These are phyloP conservation scores for Aspidapion aeneum DNA, from an alignment of 2,888 invertebrate species.

Conservation along the genomic window DNA sequence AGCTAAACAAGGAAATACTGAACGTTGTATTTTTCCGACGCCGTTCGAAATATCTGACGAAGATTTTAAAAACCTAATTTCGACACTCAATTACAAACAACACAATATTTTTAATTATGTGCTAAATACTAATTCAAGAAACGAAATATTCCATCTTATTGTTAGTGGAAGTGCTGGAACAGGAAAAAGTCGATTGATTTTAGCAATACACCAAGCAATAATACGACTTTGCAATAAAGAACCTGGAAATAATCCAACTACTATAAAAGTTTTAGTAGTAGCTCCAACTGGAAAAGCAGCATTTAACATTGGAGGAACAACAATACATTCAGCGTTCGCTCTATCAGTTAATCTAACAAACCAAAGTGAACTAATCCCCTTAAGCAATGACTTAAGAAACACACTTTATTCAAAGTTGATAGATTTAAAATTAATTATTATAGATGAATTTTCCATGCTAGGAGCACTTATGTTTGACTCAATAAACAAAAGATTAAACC, in stretches of 20 bases:
- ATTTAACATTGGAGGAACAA: constrained; percentile 13
- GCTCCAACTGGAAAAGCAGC: constrained; percentile 20
- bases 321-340: constrained; percentile 12
- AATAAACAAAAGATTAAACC: constrained; percentile 6
- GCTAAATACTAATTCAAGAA: neutral
- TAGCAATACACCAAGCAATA: constrained; percentile 5
- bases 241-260: constrained; percentile 12
- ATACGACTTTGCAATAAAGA: constrained; percentile 11
- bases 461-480: constrained; percentile 7
- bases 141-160: neutral
- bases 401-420: constrained; percentile 5
- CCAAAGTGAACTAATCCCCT: constrained; percentile 1
- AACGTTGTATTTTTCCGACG: neutral
- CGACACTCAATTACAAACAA: constrained; percentile 7
- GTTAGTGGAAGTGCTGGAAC: constrained; percentile 9
- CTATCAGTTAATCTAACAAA: constrained; percentile 11
- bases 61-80: neutral
- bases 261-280: constrained; percentile 12
- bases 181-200: constrained; percentile 9
- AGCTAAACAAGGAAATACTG: no score
- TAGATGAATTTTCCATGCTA: constrained; percentile 18
- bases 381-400: constrained; percentile 9
- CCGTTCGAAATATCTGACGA: constrained; percentile 1
- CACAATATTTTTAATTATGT: constrained; percentile 8
- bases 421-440: constrained; percentile 13